Conservation (phyloP, 2,888 invertebrate genomes). For the Eledona agricola region DNA sequence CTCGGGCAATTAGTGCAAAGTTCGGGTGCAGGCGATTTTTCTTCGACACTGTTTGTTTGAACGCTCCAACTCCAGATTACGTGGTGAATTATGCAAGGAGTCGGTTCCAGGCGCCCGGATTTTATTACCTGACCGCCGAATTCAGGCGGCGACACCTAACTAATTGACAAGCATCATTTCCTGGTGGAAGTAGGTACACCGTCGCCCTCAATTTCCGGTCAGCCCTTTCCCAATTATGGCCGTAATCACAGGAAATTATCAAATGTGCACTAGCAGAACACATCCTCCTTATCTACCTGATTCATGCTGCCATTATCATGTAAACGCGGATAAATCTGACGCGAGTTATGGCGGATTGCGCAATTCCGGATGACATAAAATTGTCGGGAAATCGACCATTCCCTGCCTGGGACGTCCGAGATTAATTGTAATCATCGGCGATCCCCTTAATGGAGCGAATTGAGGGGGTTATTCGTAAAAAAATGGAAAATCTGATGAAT, state of each 20-base stretch:
- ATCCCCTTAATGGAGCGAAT: background rate
- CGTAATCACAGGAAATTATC: constrained; percentile 64
- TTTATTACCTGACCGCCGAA: no score
- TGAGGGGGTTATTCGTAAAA: background rate
- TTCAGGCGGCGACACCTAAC: constrained; percentile 56
- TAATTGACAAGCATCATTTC: constrained; percentile 63
- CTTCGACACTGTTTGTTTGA: constrained; percentile 9
- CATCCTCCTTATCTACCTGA: constrained; percentile 59
- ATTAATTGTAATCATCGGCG: constrained; percentile 15
- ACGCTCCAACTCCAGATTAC: no score
- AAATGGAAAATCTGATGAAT: background rate
- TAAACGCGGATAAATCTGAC: constrained; percentile 38
- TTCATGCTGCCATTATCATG: constrained; percentile 50
- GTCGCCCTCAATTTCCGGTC: constrained; percentile 64
- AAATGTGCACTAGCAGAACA: constrained; percentile 59
- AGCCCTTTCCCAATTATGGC: constrained; percentile 62
- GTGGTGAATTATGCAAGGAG: no score
- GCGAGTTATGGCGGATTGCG: constrained; percentile 34
- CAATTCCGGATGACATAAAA: constrained; percentile 35
- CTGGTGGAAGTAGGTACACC: constrained; percentile 60
- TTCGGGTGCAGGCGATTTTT: no score
- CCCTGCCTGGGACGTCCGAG: constrained; percentile 15
- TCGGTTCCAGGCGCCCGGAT: no score
- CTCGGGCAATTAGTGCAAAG: constrained; percentile 24
- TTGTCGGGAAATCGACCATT: constrained; percentile 27